Conservation (phyloP, 2,797 vertebrate genomes). For the Enteromius thamalakanensis region DNA sequence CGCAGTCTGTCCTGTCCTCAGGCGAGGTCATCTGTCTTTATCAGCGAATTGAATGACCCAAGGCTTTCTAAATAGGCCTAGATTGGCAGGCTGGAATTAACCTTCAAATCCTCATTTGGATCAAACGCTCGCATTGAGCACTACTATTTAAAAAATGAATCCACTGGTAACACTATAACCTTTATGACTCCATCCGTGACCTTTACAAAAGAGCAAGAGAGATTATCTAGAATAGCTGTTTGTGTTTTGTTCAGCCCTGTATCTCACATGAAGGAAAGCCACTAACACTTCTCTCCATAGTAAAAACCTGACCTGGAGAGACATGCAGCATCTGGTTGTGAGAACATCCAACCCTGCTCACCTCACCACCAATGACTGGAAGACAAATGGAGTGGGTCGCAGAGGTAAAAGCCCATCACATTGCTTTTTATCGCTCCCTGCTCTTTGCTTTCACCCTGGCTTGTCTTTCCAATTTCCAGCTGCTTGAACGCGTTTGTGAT, state of each 20-base stretch:
- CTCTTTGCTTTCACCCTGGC: background rate
- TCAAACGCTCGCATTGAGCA: background rate
- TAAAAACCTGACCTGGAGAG: constrained; percentile 97
- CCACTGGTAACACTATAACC: constrained; percentile 25
- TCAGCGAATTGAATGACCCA: constrained; percentile 47
- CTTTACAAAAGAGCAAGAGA: constrained; percentile 54
- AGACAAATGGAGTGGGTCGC: constrained; percentile 92
- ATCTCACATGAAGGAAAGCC: background rate
- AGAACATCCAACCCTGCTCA: constrained; percentile 91
- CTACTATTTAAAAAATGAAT: constrained; percentile 15
- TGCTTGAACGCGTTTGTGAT: constrained; percentile 14
- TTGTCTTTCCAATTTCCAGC: constrained; percentile 22
- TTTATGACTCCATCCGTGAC: constrained; percentile 39
- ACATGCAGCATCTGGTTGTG: constrained; percentile 99
- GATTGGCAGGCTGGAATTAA: constrained; percentile 21
- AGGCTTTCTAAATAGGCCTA: background rate
- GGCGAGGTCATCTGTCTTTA: constrained; percentile 12
- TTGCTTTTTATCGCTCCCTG: background rate
- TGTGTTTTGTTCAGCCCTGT: background rate
- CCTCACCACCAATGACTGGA: constrained; percentile 93
- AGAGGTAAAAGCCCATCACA: constrained; percentile 81
- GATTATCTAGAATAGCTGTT: background rate
- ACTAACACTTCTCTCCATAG: constrained; percentile 67
- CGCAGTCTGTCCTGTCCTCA: background rate
- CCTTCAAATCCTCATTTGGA: constrained; percentile 34